These are phyloP conservation scores for Labrus mixtus DNA, from an alignment of 2,113 vertebrate genomes.

Conservation along the genomic window DNA sequence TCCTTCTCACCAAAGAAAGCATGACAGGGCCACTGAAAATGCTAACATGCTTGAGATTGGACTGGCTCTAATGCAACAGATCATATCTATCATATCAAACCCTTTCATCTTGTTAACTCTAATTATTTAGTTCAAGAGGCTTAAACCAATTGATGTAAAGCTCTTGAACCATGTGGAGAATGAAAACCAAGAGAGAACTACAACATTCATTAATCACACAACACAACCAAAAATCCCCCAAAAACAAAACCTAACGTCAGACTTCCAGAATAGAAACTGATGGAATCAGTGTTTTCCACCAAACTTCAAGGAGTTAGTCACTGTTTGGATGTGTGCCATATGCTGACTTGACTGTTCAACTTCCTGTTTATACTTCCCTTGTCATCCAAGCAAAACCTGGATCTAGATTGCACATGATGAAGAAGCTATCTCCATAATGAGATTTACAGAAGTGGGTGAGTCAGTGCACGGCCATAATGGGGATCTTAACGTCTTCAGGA, in stretches of 20 bases:
- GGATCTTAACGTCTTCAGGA: conserved; percentile 18
- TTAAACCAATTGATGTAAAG: conserved; percentile 19
- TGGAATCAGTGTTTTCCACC: conserved; percentile 48
- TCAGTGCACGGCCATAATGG: conserved; percentile 22
- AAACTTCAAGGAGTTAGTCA: conserved; percentile 71
- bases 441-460: conserved; percentile 60
- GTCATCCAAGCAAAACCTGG: conserved; percentile 42
- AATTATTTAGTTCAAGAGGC: conserved; percentile 23
- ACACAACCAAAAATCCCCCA: conserved; percentile 3
- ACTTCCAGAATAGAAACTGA: conserved; percentile 50
- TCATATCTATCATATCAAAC: conserved; percentile 25
- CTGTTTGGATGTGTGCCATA: conserved; percentile 63
- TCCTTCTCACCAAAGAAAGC: not conserved
- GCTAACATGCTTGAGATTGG: conserved; percentile 26
- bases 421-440: conserved; percentile 58
- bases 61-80: conserved; percentile 10
- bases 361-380: conserved; percentile 79
- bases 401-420: conserved; percentile 65
- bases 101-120: conserved; percentile 26
- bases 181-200: not conserved
- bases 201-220: conserved; percentile 5
- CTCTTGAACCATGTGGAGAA: conserved; percentile 25
- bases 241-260: conserved; percentile 32
- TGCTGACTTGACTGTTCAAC: conserved; percentile 74
- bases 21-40: not conserved